A percentile compares a stretch with the other conserved stretches of the same genome.
phyloP scores from a whole-genome alignment of 2,797 vertebrate species.

The Liasis olivaceus region DNA sequence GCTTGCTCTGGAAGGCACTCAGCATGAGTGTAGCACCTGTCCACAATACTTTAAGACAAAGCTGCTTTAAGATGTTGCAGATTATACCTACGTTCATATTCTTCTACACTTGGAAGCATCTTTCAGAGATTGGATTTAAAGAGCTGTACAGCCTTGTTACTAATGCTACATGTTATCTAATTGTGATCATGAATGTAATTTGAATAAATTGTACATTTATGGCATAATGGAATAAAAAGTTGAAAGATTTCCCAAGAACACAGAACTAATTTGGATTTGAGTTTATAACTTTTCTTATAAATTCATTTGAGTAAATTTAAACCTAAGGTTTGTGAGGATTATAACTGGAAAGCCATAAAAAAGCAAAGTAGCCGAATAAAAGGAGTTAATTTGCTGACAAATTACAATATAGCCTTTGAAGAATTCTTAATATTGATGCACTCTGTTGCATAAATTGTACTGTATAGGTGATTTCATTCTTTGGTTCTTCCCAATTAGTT shows the following conservation, averaged over 20 bases:
- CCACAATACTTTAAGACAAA: not conserved
- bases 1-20: not conserved
- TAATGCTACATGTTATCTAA: not conserved
- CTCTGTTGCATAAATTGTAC: not conserved
- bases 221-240: not conserved
- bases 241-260: not conserved
- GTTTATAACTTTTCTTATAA: not conserved
- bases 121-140: not conserved
- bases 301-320: not conserved
- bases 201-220: not conserved
- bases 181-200: not conserved
- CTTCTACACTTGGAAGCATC: not conserved
- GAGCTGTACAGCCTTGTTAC: not conserved
- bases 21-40: too few relatives aligned
- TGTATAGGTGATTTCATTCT: not conserved
- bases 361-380: not conserved
- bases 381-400: not conserved
- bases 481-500: not conserved
- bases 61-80: not conserved
- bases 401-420: not conserved
- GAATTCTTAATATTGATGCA: not conserved
- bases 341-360: not conserved
- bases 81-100: not conserved
- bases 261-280: not conserved
- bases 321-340: not conserved